A percentile compares a stretch with the other conserved stretches of the same genome.
These are phyloP conservation scores for Eulemur macaco DNA, from an alignment of 2,113 vertebrate species.

Conservation along the genomic window DNA sequence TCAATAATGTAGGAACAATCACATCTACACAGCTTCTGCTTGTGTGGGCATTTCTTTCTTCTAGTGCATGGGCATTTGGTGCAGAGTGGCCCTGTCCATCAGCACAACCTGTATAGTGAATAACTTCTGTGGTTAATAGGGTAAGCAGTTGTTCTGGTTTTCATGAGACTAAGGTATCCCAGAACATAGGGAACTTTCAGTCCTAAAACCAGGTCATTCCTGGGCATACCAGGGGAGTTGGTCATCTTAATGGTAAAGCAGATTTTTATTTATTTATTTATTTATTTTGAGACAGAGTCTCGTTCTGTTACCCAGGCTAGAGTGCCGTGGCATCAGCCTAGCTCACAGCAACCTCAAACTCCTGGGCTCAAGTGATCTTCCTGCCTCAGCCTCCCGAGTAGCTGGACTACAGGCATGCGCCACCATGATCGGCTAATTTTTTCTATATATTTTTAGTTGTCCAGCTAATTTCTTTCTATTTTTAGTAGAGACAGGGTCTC, in stretches of 20 bases:
- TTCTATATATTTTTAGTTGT: too few species aligned
- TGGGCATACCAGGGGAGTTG: not conserved
- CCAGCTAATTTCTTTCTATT: too few species aligned
- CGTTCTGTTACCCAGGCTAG: too few species aligned
- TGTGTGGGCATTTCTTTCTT: accelerated
- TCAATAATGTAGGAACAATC: not conserved
- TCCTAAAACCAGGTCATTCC: not conserved
- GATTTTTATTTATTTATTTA: not conserved
- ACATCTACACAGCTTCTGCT: not conserved
- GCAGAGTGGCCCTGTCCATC: not conserved
- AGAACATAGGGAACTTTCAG: not conserved
- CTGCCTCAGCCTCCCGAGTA: too few species aligned
- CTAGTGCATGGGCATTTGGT: not conserved
- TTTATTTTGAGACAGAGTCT: too few species aligned
- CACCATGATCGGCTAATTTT: too few species aligned
- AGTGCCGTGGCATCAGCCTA: too few species aligned
- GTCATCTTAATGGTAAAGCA: not conserved
- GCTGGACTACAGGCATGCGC: too few species aligned
- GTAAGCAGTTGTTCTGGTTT: not conserved
- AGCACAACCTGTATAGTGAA: not conserved
- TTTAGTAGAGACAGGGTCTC: too few species aligned
- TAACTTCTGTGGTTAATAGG: not conserved
- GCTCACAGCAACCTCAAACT: too few species aligned
- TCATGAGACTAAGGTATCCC: not conserved
- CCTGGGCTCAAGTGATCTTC: too few species aligned